Percentiles rank a stretch among this genome's conserved stretches.
These are phyloP conservation scores for Aelia acuminata DNA, from an alignment of 2,888 invertebrate genomes.

Conservation along the genomic window DNA sequence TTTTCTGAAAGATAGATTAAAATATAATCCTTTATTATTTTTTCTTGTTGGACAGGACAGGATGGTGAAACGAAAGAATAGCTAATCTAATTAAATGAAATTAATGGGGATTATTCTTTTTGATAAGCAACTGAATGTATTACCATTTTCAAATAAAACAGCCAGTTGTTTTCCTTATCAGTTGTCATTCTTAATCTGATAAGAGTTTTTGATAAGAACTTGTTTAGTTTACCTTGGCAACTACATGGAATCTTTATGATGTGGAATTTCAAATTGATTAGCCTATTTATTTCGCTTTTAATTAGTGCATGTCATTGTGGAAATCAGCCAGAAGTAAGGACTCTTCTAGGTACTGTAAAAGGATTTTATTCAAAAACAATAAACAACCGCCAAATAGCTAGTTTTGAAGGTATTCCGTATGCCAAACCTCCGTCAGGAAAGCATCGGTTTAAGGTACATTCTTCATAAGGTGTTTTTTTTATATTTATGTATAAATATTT, in stretches of 20 bases:
- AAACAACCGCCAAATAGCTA: slow-evolving; percentile 51
- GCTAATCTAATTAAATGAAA: no score
- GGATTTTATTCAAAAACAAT: slow-evolving; percentile 58
- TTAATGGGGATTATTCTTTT: no score
- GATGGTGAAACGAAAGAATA: no score
- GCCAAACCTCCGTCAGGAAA: slow-evolving; percentile 60
- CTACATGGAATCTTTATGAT: not conserved
- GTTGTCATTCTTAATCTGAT: not conserved
- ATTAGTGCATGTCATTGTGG: not conserved
- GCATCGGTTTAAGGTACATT: slow-evolving; percentile 61
- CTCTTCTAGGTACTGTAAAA: slow-evolving; percentile 51
- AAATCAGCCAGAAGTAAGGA: slow-evolving; percentile 11
- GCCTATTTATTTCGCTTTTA: not conserved
- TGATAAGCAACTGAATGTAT: no score
- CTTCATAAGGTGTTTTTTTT: no score
- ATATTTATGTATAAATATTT: no score
- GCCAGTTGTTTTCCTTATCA: not conserved
- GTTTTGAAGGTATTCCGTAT: slow-evolving; percentile 62
- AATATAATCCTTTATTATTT: no score
- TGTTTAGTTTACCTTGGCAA: not conserved
- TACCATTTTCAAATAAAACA: not conserved
- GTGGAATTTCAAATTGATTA: not conserved
- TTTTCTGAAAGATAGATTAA: not conserved
- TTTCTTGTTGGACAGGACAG: no score
- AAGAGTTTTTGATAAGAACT: not conserved